Evolutionary conservation across 2,797 vertebrate genomes (phyloP), one percentile per base, ranked within the genome.

Genomic region (Pseudotriccus pelzelni): DNA sequence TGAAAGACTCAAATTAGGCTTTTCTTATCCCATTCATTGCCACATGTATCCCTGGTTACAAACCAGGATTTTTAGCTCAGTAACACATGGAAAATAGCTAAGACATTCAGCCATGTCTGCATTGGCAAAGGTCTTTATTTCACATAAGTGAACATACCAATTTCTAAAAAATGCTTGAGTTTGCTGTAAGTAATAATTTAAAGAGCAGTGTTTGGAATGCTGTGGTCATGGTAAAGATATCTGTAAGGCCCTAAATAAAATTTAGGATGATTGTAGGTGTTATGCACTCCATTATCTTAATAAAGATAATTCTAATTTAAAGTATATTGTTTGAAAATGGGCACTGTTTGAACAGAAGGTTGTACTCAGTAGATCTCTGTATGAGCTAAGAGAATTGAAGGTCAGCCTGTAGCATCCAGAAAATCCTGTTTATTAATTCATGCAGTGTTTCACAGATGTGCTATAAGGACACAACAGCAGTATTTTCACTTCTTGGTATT

Each of bases 401-500:
- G 93, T 92, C 92, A 95, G 87, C 53, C 81, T 89, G 62, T 55
- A 87, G 81, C 78, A 77, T 44, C 46, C 84, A 80, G 74, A 93
- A 21, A 12, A 73, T 67, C 27, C 75, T 90, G 41, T 88, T 96
- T 93, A 79, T 84, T 87, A 80, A 96, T 95, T 96, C 92, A 76
- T 81, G 81, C 32, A 12, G 78, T 46, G 81, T 91, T 93, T 80
- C 85, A 36, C 81, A 86, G 59, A 30, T 21, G 3, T 44, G 47
- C 79, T 81, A 9, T 46, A 44, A 80, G 64, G 88, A 76, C 64
- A 90, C 41, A 84, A 39, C 23, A 53, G 72, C 15, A 94, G 69
- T 44, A 25, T 41, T 66, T 64, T 89, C 8, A 12, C 79, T 95
- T 80, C 79, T 97, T 95, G 84, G 82, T 91, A 95, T 97, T 96